phyloP scores from a whole-genome alignment of 2,113 vertebrate species.

The Zosterops hypoxanthus region DNA sequence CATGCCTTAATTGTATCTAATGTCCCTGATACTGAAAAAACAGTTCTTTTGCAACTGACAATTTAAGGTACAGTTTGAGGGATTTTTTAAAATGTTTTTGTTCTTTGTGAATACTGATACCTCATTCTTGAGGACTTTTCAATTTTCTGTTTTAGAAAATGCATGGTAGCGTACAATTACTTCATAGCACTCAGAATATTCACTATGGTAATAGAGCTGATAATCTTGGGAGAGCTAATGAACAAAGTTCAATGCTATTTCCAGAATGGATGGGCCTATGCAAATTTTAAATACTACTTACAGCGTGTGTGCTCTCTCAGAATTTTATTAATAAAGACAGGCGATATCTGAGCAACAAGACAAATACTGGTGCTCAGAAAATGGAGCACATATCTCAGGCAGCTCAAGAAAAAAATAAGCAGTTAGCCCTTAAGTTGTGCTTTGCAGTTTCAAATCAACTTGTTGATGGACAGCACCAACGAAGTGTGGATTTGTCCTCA shows the following conservation, averaged over 20 bases:
- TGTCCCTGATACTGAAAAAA: not conserved
- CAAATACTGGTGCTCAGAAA: not conserved
- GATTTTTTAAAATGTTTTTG: not conserved
- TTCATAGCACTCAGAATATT: not conserved
- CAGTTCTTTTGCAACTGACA: not conserved
- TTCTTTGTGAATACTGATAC: not conserved
- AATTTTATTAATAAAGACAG: not conserved
- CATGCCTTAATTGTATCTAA: not conserved
- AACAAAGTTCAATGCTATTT: not conserved
- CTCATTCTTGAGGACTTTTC: not conserved
- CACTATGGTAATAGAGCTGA: not conserved
- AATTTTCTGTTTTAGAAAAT: not conserved
- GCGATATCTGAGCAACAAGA: not conserved
- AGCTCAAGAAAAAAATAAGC: not conserved
- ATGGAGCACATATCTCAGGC: not conserved
- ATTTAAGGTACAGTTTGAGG: not conserved
- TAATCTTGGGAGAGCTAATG: not conserved
- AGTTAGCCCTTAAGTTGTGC: not conserved
- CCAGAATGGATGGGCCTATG: not conserved
- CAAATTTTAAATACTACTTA: not conserved
- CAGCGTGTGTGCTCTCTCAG: rapidly evolving
- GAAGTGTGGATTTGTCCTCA: not conserved
- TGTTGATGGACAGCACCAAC: not conserved
- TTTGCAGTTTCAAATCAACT: not conserved
- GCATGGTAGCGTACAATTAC: not conserved